Conservation (phyloP, 2,888 invertebrate genomes). For the Ophioninae sp. region DNA sequence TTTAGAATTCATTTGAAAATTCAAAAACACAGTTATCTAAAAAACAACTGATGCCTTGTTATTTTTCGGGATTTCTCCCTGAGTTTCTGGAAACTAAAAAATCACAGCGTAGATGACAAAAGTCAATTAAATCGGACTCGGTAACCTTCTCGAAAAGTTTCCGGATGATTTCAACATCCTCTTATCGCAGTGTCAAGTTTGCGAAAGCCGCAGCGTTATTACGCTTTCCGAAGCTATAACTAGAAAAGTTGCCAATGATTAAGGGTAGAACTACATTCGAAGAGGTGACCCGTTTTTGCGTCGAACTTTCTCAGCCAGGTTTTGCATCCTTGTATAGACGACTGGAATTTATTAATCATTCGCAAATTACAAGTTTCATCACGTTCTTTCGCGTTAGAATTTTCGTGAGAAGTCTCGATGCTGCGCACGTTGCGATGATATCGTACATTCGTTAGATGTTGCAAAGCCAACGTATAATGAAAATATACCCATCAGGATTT, state of each 20-base stretch:
- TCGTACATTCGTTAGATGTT: background rate
- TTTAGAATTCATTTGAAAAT: background rate
- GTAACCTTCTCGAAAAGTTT: slow-evolving; percentile 26
- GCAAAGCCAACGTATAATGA: slow-evolving; percentile 5
- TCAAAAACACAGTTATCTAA: background rate
- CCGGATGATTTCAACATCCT: slow-evolving; percentile 23
- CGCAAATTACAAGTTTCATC: slow-evolving; percentile 5
- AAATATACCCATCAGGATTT: background rate
- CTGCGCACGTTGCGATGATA: background rate
- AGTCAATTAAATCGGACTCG: slow-evolving; percentile 16
- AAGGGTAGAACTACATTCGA: slow-evolving; percentile 22
- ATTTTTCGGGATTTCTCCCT: background rate
- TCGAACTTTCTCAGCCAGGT: slow-evolving; percentile 18
- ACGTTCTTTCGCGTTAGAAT: slow-evolving; percentile 23
- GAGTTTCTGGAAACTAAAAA: background rate
- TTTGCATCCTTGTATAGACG: background rate
- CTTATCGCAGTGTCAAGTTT: slow-evolving; percentile 23
- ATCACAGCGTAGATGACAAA: background rate
- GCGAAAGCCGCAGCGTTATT: slow-evolving; percentile 14
- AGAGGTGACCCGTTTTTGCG: slow-evolving; percentile 23
- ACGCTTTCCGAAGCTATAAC: slow-evolving; percentile 35
- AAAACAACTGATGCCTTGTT: background rate
- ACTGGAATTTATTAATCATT: slow-evolving; percentile 43
- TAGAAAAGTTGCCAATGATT: slow-evolving; percentile 62
- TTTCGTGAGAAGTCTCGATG: background rate